These are phyloP conservation scores for Odocoileus virginianus DNA, from an alignment of 2,113 vertebrate species.

Conservation along the genomic window DNA sequence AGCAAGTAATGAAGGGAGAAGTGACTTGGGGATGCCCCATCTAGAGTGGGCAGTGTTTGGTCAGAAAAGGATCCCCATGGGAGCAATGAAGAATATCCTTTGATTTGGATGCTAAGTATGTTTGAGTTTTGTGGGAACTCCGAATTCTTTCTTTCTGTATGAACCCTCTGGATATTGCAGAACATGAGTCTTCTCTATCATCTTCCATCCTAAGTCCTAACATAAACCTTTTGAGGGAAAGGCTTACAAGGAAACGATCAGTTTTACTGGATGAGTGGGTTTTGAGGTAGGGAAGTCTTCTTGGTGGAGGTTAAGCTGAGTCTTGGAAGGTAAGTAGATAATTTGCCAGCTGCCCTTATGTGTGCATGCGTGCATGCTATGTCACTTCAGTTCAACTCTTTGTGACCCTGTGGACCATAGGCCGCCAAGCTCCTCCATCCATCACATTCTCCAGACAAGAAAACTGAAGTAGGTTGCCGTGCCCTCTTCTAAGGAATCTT, in stretches of 20 bases:
- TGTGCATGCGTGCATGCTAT: rapidly evolving
- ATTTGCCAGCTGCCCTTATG: not conserved
- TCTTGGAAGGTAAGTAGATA: not conserved
- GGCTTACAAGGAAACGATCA: not conserved
- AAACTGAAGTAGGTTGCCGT: not conserved
- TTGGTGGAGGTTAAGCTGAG: not conserved
- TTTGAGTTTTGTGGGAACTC: not conserved
- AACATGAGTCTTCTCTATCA: not conserved
- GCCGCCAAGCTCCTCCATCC: not conserved
- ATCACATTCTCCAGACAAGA: not conserved
- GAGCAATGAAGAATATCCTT: not conserved
- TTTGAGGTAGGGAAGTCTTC: not conserved
- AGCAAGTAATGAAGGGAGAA: not conserved
- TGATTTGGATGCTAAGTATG: not conserved
- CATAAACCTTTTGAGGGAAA: not conserved
- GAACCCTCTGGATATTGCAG: not conserved
- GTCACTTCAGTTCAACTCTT: not conserved
- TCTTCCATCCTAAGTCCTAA: not conserved
- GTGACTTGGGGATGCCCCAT: not conserved
- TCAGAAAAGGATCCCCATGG: not conserved
- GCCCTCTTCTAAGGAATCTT: not conserved
- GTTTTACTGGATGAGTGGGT: not conserved
- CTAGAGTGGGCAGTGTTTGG: not conserved
- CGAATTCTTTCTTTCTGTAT: not conserved
- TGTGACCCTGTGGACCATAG: not conserved